Conservation (phyloP, 1,140 invertebrate species). For the Vollenhovia emeryi region DNA sequence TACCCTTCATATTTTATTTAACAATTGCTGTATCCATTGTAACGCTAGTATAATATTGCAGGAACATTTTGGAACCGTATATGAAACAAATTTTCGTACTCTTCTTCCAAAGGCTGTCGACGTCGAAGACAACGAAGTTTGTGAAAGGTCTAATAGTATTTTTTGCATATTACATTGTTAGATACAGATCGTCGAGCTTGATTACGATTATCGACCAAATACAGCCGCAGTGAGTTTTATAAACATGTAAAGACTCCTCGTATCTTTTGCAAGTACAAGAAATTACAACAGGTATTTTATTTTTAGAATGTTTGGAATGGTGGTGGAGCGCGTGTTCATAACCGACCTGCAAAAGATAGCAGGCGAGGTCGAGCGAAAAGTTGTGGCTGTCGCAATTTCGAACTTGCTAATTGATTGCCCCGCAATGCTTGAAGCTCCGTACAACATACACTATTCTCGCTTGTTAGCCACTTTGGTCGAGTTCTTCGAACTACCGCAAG, state of each 20-base stretch:
- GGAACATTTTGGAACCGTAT: constrained; percentile 89
- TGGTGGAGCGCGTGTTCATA: constrained; percentile 94
- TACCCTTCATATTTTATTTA: constrained; percentile 27
- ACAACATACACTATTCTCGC: constrained; percentile 87
- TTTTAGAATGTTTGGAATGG: constrained; percentile 96
- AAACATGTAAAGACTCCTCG: neutral
- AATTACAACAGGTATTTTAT: constrained; percentile 59
- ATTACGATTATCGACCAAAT: constrained; percentile 94
- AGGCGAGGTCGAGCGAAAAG: constrained; percentile 93
- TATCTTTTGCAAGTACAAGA: neutral
- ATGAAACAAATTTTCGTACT: constrained; percentile 96
- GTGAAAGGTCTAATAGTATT: constrained; percentile 96
- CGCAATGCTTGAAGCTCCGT: constrained; percentile 88
- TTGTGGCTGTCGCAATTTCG: constrained; percentile 94
- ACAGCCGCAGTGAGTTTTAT: constrained; percentile 90
- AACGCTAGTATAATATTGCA: constrained; percentile 80
- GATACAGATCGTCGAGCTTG: constrained; percentile 90
- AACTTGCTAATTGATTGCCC: constrained; percentile 93
- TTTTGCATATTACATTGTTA: constrained; percentile 93
- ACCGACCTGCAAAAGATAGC: constrained; percentile 94
- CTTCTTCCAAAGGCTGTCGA: constrained; percentile 95
- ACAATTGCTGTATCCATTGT: constrained; percentile 31
- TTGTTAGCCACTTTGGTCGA: constrained; percentile 92
- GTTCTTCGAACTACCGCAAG: constrained; percentile 95
- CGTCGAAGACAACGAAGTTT: constrained; percentile 97